Base-by-base conservation (phyloP, 2,113 vertebrate genomes). In the Anolis sagrei region DNA sequence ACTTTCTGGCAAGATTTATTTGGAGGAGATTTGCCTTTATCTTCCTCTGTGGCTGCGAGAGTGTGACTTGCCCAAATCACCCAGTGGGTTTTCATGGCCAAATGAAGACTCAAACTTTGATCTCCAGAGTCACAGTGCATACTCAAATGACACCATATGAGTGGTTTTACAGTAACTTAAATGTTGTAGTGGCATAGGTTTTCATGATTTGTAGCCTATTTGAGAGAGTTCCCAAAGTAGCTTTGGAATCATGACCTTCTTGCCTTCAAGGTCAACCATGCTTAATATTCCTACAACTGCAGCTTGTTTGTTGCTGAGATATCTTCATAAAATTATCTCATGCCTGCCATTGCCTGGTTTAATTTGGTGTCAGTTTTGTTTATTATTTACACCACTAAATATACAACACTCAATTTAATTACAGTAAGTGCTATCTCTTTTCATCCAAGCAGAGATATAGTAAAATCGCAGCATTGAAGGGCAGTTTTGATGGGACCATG, bases 311-410 rank as follows among this genome's bases (percentile, higher is more conserved):
- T 0, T 2, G 68, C 9, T 14, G 1, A 32, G 48, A 61, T 49
- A 49, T 74, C 32, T 2, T 75, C 0, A 32, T 64, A 0, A 10
- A 80, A 70, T 34, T 34, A 82, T 66, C 58, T 32, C 0, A 0
- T 11, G 11, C 4, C 1, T 66, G 0, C 64, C 76, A 18, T 61
- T 14, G 7, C 0, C 0, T 27, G 87, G 73, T 73, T 82, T 11
- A 0, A 0, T 70, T 73, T 72, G 78, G 8, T 1, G 0, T 51
- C 21, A 49, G 0, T 36, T 76, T 27, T 14, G 48, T 6, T 44
- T 19, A 39, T 66, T 66, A 16, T 66, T 25, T 62, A 80, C 27
- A 61, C 19, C 32, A 1, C 18, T 58, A 58, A 58, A 58, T 18
- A 58, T 58, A 58, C 54, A 58, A 18, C 48, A 58, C 76, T 66